Evolutionary conservation across 2,113 vertebrate species (phyloP), one percentile per base, ranked within the genome.

Genomic region (Nematolebias whitei): DNA sequence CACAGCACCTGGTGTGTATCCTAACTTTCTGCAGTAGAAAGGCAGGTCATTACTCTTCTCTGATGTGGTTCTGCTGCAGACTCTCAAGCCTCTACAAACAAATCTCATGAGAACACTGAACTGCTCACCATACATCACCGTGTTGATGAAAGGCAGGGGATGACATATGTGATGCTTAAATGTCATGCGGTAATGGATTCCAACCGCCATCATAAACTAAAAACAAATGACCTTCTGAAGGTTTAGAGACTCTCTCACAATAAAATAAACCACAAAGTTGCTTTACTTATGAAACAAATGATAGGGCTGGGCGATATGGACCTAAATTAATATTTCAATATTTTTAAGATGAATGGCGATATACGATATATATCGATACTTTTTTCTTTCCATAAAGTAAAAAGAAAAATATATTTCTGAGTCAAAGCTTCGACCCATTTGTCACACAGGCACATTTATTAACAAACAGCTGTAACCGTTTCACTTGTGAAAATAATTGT

Each of bases 181-280:
- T 70, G 65, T 50, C 71, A 62, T 35, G 38, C 24, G 50, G 7
- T 70, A 63, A 62, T 71, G 47, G 63, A 64, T 62, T 69, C 24
- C 13, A 11, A 52, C 47, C 47, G 29, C 2, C 10, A 6, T 41
- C 38, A 43, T 11, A 57, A 68, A 67, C 32, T 54, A 18, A 24
- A n/a, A 20, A 62, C 29, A 35, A 52, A 64, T 57, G 63, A 39
- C 38, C 45, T 41, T 51, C 15, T 44, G 65, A 82, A 71, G 40
- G 65, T 69, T 68, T 23, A 35, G 24, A 65, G 70, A 44, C 45
- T 52, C 65, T 53, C 49, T 53, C 49, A 69, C 22, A 55, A 60
- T 66, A 24, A 53, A 14, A 53, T 12, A 5, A 54, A 38, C n/a
- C 16, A 39, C 39, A 5, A 47, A 45, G 13, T n/a, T 49, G 29